Percentiles rank a stretch among this genome's conserved stretches.
Evolutionary conservation across 53 echinoderm and acorn worm species (phyloP).

Genomic region (Zoroaster sp.): DNA sequence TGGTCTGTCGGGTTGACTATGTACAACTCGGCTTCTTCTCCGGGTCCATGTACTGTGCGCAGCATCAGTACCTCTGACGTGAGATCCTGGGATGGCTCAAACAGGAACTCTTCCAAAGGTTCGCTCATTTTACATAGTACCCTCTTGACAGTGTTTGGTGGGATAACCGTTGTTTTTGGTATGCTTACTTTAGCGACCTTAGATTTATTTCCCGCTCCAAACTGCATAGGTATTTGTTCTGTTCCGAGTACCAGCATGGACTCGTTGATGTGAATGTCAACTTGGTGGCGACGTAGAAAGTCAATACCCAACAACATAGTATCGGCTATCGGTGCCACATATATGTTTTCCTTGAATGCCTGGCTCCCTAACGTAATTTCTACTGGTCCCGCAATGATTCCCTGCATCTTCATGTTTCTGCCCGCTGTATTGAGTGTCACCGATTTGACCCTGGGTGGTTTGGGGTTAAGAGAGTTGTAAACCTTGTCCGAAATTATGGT

Average conservation of each 20-base stretch:
- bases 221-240: background rate
- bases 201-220: background rate
- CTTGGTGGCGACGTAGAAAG: background rate
- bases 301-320: constrained; percentile 53
- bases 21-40: background rate
- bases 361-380: constrained; percentile 16
- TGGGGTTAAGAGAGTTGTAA: background rate
- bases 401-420: constrained; percentile 34
- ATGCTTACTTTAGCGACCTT: constrained; percentile 7
- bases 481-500: constrained; percentile 58
- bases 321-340: constrained; percentile 55
- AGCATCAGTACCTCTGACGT: constrained; percentile 6
- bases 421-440: constrained; percentile 44
- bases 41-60: constrained; percentile 16
- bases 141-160: background rate
- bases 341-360: background rate
- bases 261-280: background rate
- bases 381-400: constrained; percentile 36
- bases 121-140: constrained; percentile 13
- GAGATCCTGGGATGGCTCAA: constrained; percentile 29
- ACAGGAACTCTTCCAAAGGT: background rate
- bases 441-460: constrained; percentile 27
- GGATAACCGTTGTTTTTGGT: background rate
- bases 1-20: constrained; percentile 49
- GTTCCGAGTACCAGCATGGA: background rate